Evolutionary conservation across 1,140 invertebrate species (phyloP).

Genomic region (Hylaeus volcanicus): DNA sequence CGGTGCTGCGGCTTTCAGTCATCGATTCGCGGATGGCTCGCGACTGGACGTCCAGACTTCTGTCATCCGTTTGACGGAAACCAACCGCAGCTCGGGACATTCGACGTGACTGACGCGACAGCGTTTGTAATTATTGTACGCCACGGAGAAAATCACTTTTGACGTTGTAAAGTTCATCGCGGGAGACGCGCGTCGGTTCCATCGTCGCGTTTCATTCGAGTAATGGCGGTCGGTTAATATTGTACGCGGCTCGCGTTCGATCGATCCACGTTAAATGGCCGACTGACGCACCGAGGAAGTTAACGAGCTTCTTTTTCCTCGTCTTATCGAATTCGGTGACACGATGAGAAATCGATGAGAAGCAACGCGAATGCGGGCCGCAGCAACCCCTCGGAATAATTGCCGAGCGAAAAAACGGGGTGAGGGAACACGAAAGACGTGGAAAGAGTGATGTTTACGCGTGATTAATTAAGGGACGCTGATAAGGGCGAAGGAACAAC

Average conservation of each 20-base stretch:
- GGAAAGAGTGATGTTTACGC: neutral
- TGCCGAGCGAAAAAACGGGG: neutral
- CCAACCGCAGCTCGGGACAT: neutral
- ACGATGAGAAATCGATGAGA: conserved; percentile 29
- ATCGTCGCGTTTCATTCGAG: neutral
- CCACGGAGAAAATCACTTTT: neutral
- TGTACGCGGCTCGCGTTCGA: neutral
- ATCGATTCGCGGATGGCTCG: neutral
- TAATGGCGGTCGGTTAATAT: neutral
- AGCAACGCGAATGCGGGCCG: conserved; percentile 3
- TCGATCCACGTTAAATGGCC: neutral
- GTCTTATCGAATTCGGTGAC: conserved; percentile 11
- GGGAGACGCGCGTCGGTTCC: neutral
- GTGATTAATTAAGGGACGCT: conserved; percentile 16
- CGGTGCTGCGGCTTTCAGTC: neutral
- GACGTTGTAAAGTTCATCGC: neutral
- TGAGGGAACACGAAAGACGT: neutral
- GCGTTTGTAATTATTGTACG: neutral
- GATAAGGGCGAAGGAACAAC: neutral
- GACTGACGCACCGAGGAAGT: conserved; percentile 1
- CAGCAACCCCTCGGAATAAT: neutral
- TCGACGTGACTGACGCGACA: neutral
- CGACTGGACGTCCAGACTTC: neutral
- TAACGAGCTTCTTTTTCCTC: conserved; percentile 8
- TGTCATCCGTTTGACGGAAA: neutral